phyloP scores from a whole-genome alignment of 2,888 invertebrate genomes.

The Melolontha melolontha region DNA sequence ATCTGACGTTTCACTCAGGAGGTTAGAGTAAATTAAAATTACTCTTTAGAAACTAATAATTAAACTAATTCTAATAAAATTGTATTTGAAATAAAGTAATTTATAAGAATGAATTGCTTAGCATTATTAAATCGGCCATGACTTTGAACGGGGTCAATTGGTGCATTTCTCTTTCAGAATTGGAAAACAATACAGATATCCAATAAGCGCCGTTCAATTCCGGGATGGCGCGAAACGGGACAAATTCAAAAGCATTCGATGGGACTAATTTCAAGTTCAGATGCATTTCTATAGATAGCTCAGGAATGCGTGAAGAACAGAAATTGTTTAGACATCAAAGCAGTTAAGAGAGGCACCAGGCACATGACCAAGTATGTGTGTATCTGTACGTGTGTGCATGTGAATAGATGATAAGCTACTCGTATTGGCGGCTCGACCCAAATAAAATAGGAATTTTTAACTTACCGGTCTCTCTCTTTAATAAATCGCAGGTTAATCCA shows the following conservation, averaged over 20 bases:
- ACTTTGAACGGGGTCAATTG: slow-evolving; percentile 40
- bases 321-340: slow-evolving; percentile 3
- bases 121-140: slow-evolving; percentile 34
- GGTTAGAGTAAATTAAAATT: too few relatives aligned
- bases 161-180: slow-evolving; percentile 37
- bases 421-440: slow-evolving; percentile 36
- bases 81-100: neutral
- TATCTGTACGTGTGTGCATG: neutral
- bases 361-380: slow-evolving; percentile 11
- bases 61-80: too few relatives aligned
- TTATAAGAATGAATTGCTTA: slow-evolving; percentile 1
- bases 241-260: slow-evolving; percentile 3
- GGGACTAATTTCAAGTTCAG: neutral
- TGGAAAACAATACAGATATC: slow-evolving; percentile 35
- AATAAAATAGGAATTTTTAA: slow-evolving; percentile 38
- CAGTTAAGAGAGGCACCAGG: slow-evolving; percentile 4
- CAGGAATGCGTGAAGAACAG: neutral
- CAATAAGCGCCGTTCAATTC: slow-evolving; percentile 18
- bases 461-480: slow-evolving; percentile 33
- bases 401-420: slow-evolving; percentile 24
- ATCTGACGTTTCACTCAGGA: too few relatives aligned
- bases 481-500: slow-evolving; percentile 32
- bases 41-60: too few relatives aligned
- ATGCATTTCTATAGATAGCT: slow-evolving; percentile 2
- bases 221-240: slow-evolving; percentile 18